Percentiles rank a stretch among this genome's conserved stretches.
Conservation (phyloP, 1,140 invertebrate genomes). For the Littorina saxatilis region DNA sequence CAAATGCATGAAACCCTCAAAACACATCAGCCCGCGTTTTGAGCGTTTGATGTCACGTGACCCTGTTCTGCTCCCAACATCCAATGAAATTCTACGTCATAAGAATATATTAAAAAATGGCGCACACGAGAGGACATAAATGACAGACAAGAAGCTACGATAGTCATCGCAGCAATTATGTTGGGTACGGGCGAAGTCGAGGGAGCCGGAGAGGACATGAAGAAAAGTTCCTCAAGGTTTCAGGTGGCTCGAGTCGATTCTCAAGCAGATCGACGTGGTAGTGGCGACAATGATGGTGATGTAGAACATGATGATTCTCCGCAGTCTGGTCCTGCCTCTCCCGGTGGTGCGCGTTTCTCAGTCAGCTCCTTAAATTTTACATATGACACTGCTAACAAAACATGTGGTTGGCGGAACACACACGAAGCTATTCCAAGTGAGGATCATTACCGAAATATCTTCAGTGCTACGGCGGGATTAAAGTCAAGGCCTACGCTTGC, state of each 20-base stretch:
- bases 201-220: constrained; percentile 36
- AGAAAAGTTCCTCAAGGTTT: constrained; percentile 55
- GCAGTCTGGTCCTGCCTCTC: constrained; percentile 32
- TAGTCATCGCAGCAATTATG: neutral
- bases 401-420: constrained; percentile 91
- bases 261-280: constrained; percentile 44
- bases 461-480: constrained; percentile 88
- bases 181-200: constrained; percentile 19
- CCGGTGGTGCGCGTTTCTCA: constrained; percentile 46
- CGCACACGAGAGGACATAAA: constrained; percentile 29
- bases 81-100: neutral
- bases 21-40: neutral
- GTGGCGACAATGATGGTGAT: constrained; percentile 35
- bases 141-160: neutral
- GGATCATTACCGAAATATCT: constrained; percentile 95
- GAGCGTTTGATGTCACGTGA: neutral
- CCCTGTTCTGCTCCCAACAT: neutral
- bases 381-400: constrained; percentile 85
- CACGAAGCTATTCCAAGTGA: constrained; percentile 92
- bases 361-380: constrained; percentile 56
- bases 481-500: constrained; percentile 92
- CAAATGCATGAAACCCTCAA: neutral
- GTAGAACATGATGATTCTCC: constrained; percentile 12
- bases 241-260: constrained; percentile 62
- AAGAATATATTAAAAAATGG: constrained; percentile 35